Base-by-base conservation (phyloP, 1,140 invertebrate species). In the Temnothorax longispinosus region DNA sequence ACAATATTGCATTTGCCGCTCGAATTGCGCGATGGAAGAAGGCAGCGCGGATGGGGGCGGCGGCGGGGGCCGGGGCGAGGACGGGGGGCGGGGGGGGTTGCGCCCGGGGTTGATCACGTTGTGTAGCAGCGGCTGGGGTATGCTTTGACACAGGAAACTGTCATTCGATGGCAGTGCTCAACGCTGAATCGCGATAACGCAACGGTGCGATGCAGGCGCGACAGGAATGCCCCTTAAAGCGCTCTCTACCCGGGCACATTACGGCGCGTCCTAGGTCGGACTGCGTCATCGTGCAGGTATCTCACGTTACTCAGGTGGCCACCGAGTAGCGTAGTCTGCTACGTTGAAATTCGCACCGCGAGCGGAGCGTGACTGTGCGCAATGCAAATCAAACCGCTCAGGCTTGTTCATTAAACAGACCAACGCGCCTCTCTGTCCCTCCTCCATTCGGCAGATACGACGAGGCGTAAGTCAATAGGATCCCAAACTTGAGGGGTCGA, bases 111-210 rank as follows among this genome's bases (percentile, higher is more conserved):
- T 76, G 62, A 87, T 86, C 88, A 69, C 52, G 72, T 91, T 91
- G 82, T 82, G 65, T 58, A 58, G 65, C 87, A 58, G 74, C 88
- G 50, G 67, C 58, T 50, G 86, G 86, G 87, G 85, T 87, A 87
- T 88, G 92, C 94, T 94, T 95, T 95, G 94, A 93, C 88, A 94
- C 85, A 85, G 86, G 93, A 94, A 90, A 92, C 91, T 90, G 90
- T 87, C 86, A 93, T 93, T 91, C 89, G 89, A 92, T 91, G 91
- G 92, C 90, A 90, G 86, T 87, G 92, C 93, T 94, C 91, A 93
- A 94, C 92, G 76, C 35, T 80, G 85, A 90, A 91, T 90, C 87
- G 69, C 18, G 80, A 92, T 91, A 88, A 89, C 82, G 85, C 91
- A 88, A 88, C 74, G 84, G 90, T 52, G 77, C 80, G 80, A 58